These are phyloP conservation scores for Trichogramma pretiosum DNA, from an alignment of 1,140 invertebrate species.

Conservation along the genomic window DNA sequence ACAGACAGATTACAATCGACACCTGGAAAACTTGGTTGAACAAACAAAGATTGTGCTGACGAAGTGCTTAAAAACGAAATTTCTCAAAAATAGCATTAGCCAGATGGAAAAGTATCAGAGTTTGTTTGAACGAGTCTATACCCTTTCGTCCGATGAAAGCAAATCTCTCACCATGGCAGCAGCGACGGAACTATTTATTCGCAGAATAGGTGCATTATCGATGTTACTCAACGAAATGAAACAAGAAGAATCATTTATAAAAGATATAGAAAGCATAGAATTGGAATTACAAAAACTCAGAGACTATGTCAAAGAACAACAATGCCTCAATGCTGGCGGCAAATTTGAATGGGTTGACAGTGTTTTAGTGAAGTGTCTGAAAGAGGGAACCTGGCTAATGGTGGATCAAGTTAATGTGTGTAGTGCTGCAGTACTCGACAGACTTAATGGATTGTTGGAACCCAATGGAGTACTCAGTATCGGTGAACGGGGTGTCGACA, in stretches of 20 bases:
- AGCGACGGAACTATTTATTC: slow-evolving; percentile 48
- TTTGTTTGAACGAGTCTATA: slow-evolving; percentile 29
- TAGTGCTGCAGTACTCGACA: slow-evolving; percentile 90
- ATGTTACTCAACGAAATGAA: slow-evolving; percentile 27
- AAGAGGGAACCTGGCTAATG: slow-evolving; percentile 81
- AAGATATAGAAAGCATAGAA: slow-evolving; percentile 39
- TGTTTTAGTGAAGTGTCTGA: slow-evolving; percentile 73
- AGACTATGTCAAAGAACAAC: slow-evolving; percentile 41
- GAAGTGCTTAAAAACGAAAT: slow-evolving; percentile 24
- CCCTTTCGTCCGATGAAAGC: slow-evolving; percentile 25
- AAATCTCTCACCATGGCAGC: slow-evolving; percentile 40
- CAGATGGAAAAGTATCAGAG: slow-evolving; percentile 27
- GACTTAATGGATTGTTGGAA: slow-evolving; percentile 91
- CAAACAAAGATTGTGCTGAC: slow-evolving; percentile 25
- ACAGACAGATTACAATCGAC: slow-evolving; percentile 64
- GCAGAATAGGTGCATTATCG: slow-evolving; percentile 37
- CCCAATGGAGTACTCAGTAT: slow-evolving; percentile 81
- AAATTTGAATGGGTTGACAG: slow-evolving; percentile 98
- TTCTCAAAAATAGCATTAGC: slow-evolving; percentile 23
- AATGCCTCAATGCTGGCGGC: slow-evolving; percentile 65
- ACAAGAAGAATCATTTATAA: slow-evolving; percentile 8
- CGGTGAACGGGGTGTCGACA: slow-evolving; percentile 79
- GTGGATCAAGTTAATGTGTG: slow-evolving; percentile 97
- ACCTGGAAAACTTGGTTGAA: slow-evolving; percentile 53
- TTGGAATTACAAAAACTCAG: slow-evolving; percentile 31